phyloP scores from a whole-genome alignment of 2,888 invertebrate genomes.

The Ischnura elegans region DNA sequence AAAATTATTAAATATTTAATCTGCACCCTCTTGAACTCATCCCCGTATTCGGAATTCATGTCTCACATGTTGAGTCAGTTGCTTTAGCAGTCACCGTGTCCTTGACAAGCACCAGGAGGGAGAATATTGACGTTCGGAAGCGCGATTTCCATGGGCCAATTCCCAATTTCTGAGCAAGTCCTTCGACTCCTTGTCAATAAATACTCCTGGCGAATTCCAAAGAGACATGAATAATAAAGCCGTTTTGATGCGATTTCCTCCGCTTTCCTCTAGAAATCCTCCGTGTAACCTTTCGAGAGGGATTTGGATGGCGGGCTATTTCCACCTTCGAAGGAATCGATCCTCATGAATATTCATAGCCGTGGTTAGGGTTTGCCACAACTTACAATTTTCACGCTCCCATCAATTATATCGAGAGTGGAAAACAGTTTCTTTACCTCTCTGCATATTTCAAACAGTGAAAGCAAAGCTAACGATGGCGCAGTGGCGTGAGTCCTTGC shows the following conservation, averaged over 20 bases:
- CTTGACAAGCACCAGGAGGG: no score
- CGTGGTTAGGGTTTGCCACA: neutral
- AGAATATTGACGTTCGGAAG: neutral
- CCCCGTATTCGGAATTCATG: no score
- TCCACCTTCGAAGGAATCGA: neutral
- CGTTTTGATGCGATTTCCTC: neutral
- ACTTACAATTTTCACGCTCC: neutral
- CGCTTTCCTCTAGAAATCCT: neutral
- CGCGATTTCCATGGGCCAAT: neutral
- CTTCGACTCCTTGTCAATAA: neutral
- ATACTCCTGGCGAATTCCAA: neutral
- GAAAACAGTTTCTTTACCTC: neutral
- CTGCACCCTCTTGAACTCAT: no score
- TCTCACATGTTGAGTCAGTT: no score
- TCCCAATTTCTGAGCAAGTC: neutral
- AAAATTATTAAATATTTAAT: no score
- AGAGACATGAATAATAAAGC: constrained; percentile 12
- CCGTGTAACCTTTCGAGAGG: neutral
- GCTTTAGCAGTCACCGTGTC: no score
- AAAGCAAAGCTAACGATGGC: no score
- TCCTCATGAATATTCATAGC: constrained; percentile 2
- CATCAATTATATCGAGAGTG: neutral
- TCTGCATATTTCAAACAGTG: no score
- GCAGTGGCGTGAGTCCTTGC: no score
- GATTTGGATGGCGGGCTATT: neutral